A percentile compares a stretch with the other conserved stretches of the same genome.
phyloP scores from a whole-genome alignment of 1,140 invertebrate genomes.

The Trissolcus basalis region DNA sequence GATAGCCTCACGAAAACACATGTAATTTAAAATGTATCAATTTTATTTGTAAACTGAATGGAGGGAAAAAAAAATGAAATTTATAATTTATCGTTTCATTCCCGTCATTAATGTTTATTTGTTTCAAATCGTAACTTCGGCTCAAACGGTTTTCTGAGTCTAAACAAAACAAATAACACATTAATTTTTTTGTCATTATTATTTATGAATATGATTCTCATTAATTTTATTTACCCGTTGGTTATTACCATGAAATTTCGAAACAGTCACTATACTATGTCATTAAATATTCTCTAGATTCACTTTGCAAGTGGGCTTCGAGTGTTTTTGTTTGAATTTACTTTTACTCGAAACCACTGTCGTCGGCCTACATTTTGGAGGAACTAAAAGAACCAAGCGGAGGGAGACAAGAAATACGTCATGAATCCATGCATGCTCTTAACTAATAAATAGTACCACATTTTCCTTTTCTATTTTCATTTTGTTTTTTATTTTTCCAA shows the following conservation, averaged over 20 bases:
- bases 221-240: slow-evolving; percentile 41
- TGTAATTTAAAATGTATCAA: too few relatives aligned
- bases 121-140: too few relatives aligned
- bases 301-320: slow-evolving; percentile 48
- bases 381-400: slow-evolving; percentile 35
- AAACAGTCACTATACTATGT: slow-evolving; percentile 44
- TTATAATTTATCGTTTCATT: too few relatives aligned
- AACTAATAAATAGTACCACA: slow-evolving; percentile 36
- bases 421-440: slow-evolving; percentile 20
- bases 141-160: too few relatives aligned
- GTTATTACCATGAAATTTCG: slow-evolving; percentile 22
- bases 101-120: too few relatives aligned
- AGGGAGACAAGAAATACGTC: slow-evolving; percentile 17
- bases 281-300: slow-evolving; percentile 59
- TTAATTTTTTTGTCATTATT: slow-evolving; percentile 21
- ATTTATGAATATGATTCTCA: slow-evolving; percentile 26
- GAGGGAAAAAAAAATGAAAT: too few relatives aligned
- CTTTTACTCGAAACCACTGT: slow-evolving; percentile 63
- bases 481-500: slow-evolving; percentile 20
- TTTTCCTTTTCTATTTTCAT: slow-evolving; percentile 8
- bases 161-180: too few relatives aligned
- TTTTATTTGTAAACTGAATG: too few relatives aligned
- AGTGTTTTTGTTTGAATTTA: slow-evolving; percentile 62
- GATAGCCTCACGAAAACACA: too few relatives aligned
- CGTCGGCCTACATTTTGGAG: slow-evolving; percentile 52